Base-by-base conservation (phyloP, 2,113 vertebrate species). In the Spea bombifrons region DNA sequence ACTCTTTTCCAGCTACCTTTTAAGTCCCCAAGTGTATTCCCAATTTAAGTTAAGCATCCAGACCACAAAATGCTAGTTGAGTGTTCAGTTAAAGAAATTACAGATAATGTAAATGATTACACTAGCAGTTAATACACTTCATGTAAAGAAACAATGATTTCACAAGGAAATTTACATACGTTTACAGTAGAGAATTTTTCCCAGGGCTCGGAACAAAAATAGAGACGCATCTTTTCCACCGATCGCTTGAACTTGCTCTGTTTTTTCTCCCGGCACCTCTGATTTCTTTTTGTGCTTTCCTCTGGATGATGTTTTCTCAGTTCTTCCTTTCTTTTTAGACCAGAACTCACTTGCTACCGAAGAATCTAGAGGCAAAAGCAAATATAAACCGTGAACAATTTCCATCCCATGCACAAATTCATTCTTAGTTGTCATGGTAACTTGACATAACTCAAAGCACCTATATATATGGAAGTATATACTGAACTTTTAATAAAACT, bases 181-280 rank as follows among this genome's bases (percentile, higher is more conserved):
- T 94, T 98, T 99, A 90, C 94, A 96, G 86, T 99, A 94, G 13
- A 99, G 87, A 85, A 99, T 96, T 88, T 97, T 99, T 15, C 97
- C 97, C 86, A 99, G 85, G 10, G 96, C 97, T 89, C 96, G 91
- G 88, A 99, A 99, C 74, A 99, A 92, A 84, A 98, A 99, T 52
- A 99, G 92, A 50, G 95, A 96, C 17, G 91, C 90, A 84, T 99
- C 97, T 87, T 95, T 99, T 75, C 94, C 92, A 82, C 96, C 96
- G 69, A 98, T 90, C 12, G 94, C 86, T 86, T 90, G 94, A 50
- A 89, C 78, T 3, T 81, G 83, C 4, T 90, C 90, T 49, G 83
- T 82, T 30, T 86, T 86, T 84, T 93, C 91, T 5, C 73, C 83
- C 75, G 66, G 10, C 46, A 79, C 86, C 15, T 86, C 80, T 47